phyloP scores from a whole-genome alignment of 1,140 invertebrate species.

The Bicyclus anynana region DNA sequence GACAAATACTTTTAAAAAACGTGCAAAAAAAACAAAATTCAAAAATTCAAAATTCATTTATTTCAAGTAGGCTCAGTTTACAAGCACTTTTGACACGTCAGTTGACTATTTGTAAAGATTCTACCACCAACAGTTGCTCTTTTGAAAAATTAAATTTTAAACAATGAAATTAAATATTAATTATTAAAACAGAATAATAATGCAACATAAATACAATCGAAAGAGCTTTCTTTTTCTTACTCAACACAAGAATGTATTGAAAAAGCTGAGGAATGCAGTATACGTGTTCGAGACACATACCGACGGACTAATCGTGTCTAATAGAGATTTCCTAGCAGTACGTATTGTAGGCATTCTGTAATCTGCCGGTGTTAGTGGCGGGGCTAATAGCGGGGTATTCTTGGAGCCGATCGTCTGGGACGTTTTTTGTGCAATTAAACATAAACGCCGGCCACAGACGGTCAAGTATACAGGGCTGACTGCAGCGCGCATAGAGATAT shows the following conservation, averaged over 20 bases:
- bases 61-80: no score
- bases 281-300: constrained; percentile 52
- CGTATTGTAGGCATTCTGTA: constrained; percentile 21
- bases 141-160: no score
- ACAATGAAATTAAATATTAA: no score
- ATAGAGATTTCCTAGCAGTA: constrained; percentile 30
- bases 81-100: no score
- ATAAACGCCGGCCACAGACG: no score
- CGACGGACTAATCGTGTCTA: constrained; percentile 37
- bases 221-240: constrained; percentile 12
- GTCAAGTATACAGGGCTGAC: no score
- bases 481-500: no score
- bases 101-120: no score
- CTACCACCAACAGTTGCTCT: no score
- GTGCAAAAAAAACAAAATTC: no score
- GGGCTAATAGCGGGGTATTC: constrained; percentile 21
- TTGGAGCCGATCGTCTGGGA: constrained; percentile 10
- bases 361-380: constrained; percentile 10
- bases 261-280: constrained; percentile 54
- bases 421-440: background rate
- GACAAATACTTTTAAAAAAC: no score
- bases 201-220: constrained; percentile 8
- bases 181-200: background rate
- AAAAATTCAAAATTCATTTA: no score
- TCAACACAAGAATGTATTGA: constrained; percentile 48